These are phyloP conservation scores for Hippocampus comes DNA, from an alignment of 2,113 vertebrate species.

Conservation along the genomic window DNA sequence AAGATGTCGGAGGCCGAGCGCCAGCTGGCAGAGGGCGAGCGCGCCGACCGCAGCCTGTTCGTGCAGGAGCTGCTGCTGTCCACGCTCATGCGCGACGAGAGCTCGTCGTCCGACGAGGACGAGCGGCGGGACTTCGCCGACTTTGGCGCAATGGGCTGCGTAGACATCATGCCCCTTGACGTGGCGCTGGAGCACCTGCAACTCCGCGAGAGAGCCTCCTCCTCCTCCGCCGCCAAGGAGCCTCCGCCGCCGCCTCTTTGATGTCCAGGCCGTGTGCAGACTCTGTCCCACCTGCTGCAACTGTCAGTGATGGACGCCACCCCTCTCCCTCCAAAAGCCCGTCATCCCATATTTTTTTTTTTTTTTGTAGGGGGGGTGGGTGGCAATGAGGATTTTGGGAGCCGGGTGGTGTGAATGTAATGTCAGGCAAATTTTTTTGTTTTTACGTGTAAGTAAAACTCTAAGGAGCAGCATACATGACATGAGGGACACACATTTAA, in stretches of 20 bases:
- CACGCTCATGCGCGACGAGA: slow-evolving; percentile 94
- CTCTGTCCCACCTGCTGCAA: slow-evolving; percentile 99
- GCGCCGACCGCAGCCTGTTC: slow-evolving; percentile 94
- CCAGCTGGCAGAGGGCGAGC: slow-evolving; percentile 89
- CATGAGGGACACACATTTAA: not conserved
- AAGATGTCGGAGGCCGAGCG: slow-evolving; percentile 96
- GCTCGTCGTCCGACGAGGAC: slow-evolving; percentile 97
- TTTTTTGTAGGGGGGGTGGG: slow-evolving; percentile 64
- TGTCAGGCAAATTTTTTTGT: slow-evolving; percentile 98
- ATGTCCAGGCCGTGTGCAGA: slow-evolving; percentile 92
- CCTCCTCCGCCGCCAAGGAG: slow-evolving; percentile 93
- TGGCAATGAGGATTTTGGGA: too few species aligned
- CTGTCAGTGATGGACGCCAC: slow-evolving; percentile 92
- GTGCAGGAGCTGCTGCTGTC: slow-evolving; percentile 97
- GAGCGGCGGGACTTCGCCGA: slow-evolving; percentile 92
- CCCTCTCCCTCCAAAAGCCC: slow-evolving; percentile 43
- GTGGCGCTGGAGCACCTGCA: slow-evolving; percentile 99
- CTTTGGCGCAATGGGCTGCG: slow-evolving; percentile 99
- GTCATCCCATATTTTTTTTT: slow-evolving; percentile 60
- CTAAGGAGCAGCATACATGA: not conserved
- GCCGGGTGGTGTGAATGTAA: slow-evolving; percentile 86
- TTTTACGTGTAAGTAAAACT: slow-evolving; percentile 98
- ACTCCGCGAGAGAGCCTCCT: slow-evolving; percentile 91
- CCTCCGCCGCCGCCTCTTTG: slow-evolving; percentile 99
- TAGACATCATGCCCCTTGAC: slow-evolving; percentile 99